phyloP scores from a whole-genome alignment of 2,113 vertebrate genomes.

The Cinclus cinclus region DNA sequence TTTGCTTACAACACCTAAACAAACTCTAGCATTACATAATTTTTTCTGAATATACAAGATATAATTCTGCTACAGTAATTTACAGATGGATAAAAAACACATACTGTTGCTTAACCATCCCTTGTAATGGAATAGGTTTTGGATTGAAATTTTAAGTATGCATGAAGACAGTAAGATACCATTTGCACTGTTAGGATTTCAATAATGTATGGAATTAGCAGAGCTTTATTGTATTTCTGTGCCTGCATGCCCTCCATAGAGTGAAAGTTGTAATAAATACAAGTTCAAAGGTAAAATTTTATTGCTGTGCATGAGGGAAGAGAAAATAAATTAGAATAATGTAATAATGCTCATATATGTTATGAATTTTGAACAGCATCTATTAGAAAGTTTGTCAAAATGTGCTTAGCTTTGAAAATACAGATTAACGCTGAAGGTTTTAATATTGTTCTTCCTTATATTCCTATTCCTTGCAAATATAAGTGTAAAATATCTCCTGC shows the following conservation, averaged over 20 bases:
- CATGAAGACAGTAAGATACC: conserved; percentile 68
- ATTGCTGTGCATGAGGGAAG: conserved; percentile 55
- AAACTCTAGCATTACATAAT: not conserved
- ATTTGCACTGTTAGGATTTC: conserved; percentile 71
- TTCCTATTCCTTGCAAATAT: conserved; percentile 66
- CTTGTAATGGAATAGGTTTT: conserved; percentile 62
- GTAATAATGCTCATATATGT: conserved; percentile 72
- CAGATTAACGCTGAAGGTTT: conserved; percentile 76
- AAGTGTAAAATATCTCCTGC: conserved; percentile 71
- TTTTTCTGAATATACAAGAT: not conserved
- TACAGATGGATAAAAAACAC: not conserved
- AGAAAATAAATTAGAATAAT: conserved; percentile 79
- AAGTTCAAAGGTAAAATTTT: conserved; percentile 75
- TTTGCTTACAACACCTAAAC: conserved; percentile 21
- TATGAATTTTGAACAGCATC: conserved; percentile 76
- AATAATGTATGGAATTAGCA: conserved; percentile 79
- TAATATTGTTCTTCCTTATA: conserved; percentile 76
- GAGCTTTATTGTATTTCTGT: conserved; percentile 74
- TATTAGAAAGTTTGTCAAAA: conserved; percentile 77
- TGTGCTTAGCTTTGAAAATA: conserved; percentile 77
- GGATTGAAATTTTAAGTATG: conserved; percentile 73
- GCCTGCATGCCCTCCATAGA: conserved; percentile 62
- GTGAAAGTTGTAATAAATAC: conserved; percentile 77
- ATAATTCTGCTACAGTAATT: not conserved
- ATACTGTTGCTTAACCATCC: conserved; percentile 52